Evolutionary conservation across 53 echinoderm and acorn worm species (phyloP).

Genomic region (Zoroaster sp.): DNA sequence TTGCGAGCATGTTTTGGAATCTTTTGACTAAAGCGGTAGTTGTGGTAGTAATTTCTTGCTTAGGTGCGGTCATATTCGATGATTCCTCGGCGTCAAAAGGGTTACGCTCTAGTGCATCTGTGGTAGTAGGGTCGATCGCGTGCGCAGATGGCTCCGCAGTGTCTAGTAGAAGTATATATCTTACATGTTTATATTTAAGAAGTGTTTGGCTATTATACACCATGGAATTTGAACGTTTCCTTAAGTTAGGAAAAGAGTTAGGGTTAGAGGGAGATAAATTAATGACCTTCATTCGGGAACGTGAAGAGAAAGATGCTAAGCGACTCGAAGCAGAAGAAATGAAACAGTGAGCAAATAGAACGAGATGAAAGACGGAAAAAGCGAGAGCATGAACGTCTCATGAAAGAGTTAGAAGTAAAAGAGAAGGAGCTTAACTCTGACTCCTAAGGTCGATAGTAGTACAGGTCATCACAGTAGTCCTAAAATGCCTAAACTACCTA

Average conservation of each 20-base stretch:
- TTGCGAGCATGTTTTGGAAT: no score
- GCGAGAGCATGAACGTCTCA: slow-evolving; percentile 25
- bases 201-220: not conserved
- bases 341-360: not conserved
- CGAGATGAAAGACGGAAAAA: slow-evolving; percentile 48
- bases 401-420: slow-evolving; percentile 46
- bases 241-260: slow-evolving; percentile 14
- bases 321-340: not conserved
- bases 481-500: slow-evolving; percentile 14
- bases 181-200: no score
- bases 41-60: not conserved
- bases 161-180: no score
- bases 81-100: not conserved
- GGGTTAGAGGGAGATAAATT: slow-evolving; percentile 11
- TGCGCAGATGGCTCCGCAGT: not conserved
- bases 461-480: not conserved
- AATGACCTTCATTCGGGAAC: not conserved
- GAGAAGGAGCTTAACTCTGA: not conserved
- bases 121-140: not conserved
- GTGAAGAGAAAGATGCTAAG: not conserved
- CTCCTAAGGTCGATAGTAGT: not conserved
- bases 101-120: not conserved
- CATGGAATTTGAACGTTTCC: slow-evolving; percentile 35
- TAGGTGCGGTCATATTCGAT: not conserved
- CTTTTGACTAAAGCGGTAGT: no score